Conservation (phyloP, 2,797 vertebrate genomes). For the Micrastur ruficollis region DNA sequence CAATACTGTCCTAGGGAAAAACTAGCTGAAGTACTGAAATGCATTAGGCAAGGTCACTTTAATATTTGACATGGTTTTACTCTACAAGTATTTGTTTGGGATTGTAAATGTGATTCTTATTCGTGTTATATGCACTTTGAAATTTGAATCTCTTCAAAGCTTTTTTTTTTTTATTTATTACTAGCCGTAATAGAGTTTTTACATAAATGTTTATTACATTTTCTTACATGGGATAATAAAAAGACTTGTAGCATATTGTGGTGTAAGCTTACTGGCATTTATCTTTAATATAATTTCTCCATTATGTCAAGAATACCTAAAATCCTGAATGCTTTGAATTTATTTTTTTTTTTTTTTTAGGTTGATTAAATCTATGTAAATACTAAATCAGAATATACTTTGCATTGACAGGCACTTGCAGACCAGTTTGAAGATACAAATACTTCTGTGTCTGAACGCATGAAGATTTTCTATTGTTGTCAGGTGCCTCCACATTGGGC, state of each 20-base stretch:
- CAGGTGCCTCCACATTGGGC: constrained; percentile 86
- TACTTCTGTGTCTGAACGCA: constrained; percentile 82
- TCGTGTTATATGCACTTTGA: neutral
- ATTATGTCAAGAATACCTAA: neutral
- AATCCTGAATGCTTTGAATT: neutral
- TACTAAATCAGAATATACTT: neutral
- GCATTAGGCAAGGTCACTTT: neutral
- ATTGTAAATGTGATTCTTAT: neutral
- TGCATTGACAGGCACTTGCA: constrained; percentile 76
- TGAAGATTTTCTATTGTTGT: constrained; percentile 93
- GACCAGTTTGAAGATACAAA: constrained; percentile 87
- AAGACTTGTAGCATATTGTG: neutral
- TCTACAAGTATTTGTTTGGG: neutral
- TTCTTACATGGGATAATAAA: neutral
- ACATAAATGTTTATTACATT: neutral
- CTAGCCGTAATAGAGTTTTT: neutral
- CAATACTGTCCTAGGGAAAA: neutral
- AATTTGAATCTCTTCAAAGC: neutral
- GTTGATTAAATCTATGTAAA: neutral
- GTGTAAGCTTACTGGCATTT: neutral
- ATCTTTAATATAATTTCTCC: neutral
- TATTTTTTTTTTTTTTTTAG: neutral
- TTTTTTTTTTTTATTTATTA: neutral
- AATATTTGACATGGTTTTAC: neutral
- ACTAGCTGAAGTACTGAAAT: neutral